Conservation (phyloP, 2,113 vertebrate genomes). For the Podarcis cretensis region DNA sequence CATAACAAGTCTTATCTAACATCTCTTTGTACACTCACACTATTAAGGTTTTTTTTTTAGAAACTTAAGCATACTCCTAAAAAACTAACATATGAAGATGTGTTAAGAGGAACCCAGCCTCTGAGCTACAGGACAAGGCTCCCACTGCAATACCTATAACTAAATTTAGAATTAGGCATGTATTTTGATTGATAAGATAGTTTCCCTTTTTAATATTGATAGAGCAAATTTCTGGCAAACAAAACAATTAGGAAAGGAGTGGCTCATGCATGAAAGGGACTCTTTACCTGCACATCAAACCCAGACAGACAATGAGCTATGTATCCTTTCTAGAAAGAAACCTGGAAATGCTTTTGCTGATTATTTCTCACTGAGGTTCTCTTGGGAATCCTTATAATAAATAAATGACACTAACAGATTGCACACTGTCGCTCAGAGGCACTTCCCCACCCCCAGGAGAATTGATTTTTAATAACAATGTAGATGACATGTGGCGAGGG, state of each 20-base stretch:
- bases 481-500: constrained; percentile 75
- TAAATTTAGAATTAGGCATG: not conserved
- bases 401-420: constrained; percentile 79
- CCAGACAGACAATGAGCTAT: constrained; percentile 13
- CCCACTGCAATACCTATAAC: not conserved
- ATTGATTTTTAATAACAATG: constrained; percentile 82
- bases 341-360: constrained; percentile 67
- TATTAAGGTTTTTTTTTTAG: not conserved
- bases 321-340: not conserved
- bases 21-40: not conserved
- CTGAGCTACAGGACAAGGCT: not conserved
- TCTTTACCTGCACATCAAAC: constrained; percentile 10
- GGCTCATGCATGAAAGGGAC: not conserved
- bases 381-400: constrained; percentile 69
- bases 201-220: not conserved
- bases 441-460: constrained; percentile 66
- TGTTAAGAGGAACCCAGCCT: not conserved
- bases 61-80: not conserved
- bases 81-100: not conserved
- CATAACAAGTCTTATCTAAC: not conserved
- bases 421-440: constrained; percentile 64
- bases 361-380: constrained; percentile 67
- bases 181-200: constrained; percentile 24
- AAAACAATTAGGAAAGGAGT: constrained; percentile 17
- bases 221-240: constrained; percentile 25